A percentile compares a stretch with the other conserved stretches of the same genome.
Evolutionary conservation across 2,888 invertebrate species (phyloP).

Genomic region (Yponomeuta evonymella): DNA sequence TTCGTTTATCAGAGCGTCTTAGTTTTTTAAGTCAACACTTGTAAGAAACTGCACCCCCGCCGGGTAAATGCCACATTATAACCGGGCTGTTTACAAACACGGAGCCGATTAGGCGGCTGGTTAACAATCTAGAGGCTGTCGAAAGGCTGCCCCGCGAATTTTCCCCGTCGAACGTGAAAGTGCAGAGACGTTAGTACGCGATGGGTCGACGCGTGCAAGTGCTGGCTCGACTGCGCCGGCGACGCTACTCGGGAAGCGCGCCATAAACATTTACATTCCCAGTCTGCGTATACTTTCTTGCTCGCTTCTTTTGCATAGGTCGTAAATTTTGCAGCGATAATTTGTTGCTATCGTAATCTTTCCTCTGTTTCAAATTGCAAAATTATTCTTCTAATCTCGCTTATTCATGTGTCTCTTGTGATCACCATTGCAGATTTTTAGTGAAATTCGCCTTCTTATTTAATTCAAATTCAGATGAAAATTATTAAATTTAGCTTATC

Average conservation of each 20-base stretch:
- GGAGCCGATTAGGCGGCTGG: constrained; percentile 32
- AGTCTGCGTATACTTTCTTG: constrained; percentile 2
- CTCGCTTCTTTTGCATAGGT: background rate
- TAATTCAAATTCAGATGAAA: no score
- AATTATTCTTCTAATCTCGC: background rate
- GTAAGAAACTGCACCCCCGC: background rate
- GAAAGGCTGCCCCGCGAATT: constrained; percentile 48
- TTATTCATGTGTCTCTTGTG: background rate
- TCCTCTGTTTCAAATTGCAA: background rate
- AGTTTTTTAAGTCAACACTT: background rate
- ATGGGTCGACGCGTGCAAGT: constrained; percentile 47
- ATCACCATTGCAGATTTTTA: background rate
- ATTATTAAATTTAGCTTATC: no score
- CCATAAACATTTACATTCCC: background rate
- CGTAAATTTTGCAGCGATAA: background rate
- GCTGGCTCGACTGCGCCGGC: constrained; percentile 8
- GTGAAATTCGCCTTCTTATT: background rate
- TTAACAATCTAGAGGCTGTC: constrained; percentile 32
- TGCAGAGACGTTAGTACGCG: constrained; percentile 61
- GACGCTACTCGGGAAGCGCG: background rate
- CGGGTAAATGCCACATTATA: constrained; percentile 51
- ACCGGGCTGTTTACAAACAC: constrained; percentile 43
- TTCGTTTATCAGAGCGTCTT: constrained; percentile 10
- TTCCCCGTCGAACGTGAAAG: constrained; percentile 56
- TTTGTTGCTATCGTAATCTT: no score